These are phyloP conservation scores for Istiophorus platypterus DNA, from an alignment of 2,113 vertebrate species.

Conservation along the genomic window DNA sequence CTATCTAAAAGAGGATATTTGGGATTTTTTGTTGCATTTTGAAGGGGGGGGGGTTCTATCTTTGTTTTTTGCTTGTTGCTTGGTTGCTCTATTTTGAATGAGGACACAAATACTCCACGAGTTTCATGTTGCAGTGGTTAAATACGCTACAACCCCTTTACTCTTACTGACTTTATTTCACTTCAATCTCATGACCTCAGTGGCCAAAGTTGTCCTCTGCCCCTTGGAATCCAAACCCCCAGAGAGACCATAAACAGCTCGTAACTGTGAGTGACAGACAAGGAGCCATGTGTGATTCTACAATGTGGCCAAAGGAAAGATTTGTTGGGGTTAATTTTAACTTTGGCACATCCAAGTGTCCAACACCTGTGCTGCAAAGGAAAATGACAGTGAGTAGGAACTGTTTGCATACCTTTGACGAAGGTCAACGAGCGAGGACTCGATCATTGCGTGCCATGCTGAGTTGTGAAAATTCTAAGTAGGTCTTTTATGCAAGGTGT, in stretches of 20 bases:
- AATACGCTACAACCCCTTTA: neutral
- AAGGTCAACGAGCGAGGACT: constrained; percentile 54
- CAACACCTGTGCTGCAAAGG: constrained; percentile 50
- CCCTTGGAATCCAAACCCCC: constrained; percentile 37
- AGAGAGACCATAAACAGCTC: constrained; percentile 48
- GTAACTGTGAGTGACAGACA: constrained; percentile 40
- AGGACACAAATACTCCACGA: constrained; percentile 18
- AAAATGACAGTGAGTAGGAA: constrained; percentile 33
- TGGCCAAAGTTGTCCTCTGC: constrained; percentile 11
- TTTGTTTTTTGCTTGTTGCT: neutral
- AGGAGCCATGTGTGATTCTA: constrained; percentile 31
- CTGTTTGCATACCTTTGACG: constrained; percentile 34
- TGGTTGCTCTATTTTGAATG: constrained; percentile 30
- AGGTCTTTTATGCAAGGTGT: constrained; percentile 12
- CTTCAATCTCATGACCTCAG: constrained; percentile 36
- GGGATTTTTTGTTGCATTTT: neutral
- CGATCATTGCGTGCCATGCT: constrained; percentile 6
- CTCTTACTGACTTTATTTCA: constrained; percentile 28
- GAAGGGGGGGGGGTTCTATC: no score
- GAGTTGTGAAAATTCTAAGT: constrained; percentile 35
- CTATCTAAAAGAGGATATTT: neutral
- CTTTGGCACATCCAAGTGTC: constrained; percentile 20
- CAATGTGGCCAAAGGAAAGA: constrained; percentile 37
- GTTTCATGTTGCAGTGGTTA: constrained; percentile 30
- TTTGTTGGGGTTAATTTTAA: constrained; percentile 69